These are phyloP conservation scores for Oxyscelio sp. DNA, from an alignment of 2,888 invertebrate species.

Conservation along the genomic window DNA sequence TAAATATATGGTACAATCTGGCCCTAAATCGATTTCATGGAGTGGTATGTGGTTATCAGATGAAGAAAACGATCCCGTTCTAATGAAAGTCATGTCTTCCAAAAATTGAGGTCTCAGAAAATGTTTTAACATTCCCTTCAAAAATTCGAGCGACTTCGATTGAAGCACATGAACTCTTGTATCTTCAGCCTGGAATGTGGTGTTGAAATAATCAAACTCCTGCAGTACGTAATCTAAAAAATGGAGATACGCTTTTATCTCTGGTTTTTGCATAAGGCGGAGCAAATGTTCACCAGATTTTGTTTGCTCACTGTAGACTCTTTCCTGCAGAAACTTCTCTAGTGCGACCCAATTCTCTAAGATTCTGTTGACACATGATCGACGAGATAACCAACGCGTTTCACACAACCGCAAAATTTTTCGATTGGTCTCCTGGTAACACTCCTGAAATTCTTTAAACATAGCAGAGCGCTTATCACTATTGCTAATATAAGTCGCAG, in stretches of 20 bases:
- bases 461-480: constrained; percentile 22
- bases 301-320: background rate
- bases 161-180: constrained; percentile 57
- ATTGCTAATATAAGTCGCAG: constrained; percentile 6
- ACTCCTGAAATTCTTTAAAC: constrained; percentile 46
- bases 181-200: constrained; percentile 54
- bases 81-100: background rate
- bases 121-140: constrained; percentile 42
- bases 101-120: constrained; percentile 63
- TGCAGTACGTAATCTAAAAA: constrained; percentile 63
- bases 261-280: background rate
- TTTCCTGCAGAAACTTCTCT: background rate
- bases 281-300: background rate
- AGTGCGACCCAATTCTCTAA: constrained; percentile 40
- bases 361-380: constrained; percentile 1
- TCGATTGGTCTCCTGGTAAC: background rate
- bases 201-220: constrained; percentile 67
- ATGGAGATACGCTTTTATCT: constrained; percentile 45
- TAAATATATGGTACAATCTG: too few species aligned
- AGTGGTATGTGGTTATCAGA: too few species aligned
- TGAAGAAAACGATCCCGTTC: background rate
- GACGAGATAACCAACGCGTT: constrained; percentile 47
- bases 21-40: too few species aligned
- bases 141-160: constrained; percentile 29
- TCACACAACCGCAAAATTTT: constrained; percentile 24